Evolutionary conservation across 64 coral and sea anemone species (phyloP), one percentile per base, ranked within the genome.

Genomic region (Montipora sp.): DNA sequence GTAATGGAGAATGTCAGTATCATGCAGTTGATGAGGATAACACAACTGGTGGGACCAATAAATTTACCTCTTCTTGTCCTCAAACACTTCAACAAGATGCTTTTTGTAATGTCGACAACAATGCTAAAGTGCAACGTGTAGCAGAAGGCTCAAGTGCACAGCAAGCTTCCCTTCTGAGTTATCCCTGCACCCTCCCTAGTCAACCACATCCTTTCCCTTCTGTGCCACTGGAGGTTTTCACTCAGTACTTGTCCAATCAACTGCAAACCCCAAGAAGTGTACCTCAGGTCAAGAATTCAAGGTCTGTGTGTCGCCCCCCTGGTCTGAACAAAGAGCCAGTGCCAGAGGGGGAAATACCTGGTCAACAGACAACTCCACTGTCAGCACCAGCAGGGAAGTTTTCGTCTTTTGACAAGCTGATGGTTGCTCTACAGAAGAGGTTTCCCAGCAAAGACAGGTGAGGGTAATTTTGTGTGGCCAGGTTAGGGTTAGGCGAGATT

Each of bases 361-460:
- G 65, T 1, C 58, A 83, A 1, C 8, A 22, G 10, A 4, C 22
- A 59, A 46, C 59, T 3, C 81, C 36, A 67, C 59, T 59, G 4
- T 1, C 60, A 66, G 16, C 6, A 5, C 43, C 81, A 48, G 16
- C 81, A 20, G 81, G 81, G 22, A 84, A 84, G 61, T 69, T 68
- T 16, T 66, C 79, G 18, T 82, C 81, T 11, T 84, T 70, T 70
- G 81, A 84, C 5, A 84, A 84, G 36, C 60, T 84, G 24, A 84
- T 67, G 60, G 60, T 65, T 5, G 60, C 59, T 45, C 81, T 83
- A n/a, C 81, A 83, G 44, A 68, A 69, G 60, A 67, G 59, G 60
- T 83, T 83, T 68, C 81, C 81, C 4, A 68, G 61, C 59, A 83
- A 83, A 44, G 19, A 16, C 81, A 83, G 81, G 81, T 83, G 13